Evolutionary conservation across 2,888 invertebrate species (phyloP).

Genomic region (Ectemnius continuus): DNA sequence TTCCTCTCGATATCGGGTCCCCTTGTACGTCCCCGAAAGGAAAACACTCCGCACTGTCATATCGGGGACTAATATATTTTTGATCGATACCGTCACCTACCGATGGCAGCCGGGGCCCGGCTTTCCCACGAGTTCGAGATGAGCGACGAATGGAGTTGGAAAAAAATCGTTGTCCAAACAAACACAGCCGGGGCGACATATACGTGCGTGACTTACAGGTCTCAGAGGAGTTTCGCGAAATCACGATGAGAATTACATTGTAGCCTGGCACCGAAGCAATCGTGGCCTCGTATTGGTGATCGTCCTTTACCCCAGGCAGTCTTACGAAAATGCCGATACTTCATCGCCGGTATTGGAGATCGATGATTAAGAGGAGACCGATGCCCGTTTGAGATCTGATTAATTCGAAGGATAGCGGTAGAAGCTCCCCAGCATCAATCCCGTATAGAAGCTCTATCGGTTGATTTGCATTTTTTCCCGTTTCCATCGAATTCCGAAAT

Average conservation of each 20-base stretch:
- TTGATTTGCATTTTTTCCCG: slow-evolving; percentile 6
- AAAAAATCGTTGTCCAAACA: slow-evolving; percentile 77
- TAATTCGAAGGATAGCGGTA: slow-evolving; percentile 5
- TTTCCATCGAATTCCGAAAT: slow-evolving; percentile 42
- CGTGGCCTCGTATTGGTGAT: not conserved
- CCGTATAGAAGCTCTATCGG: not conserved
- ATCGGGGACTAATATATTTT: slow-evolving; percentile 78
- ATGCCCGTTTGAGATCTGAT: not conserved
- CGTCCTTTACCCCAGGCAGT: not conserved
- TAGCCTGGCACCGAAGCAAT: no score
- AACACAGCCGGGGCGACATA: slow-evolving; percentile 70
- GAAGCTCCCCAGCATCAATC: not conserved
- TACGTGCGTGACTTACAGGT: slow-evolving; percentile 68
- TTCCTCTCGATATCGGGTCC: slow-evolving; percentile 34
- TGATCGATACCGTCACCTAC: slow-evolving; percentile 71
- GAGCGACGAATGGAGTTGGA: slow-evolving; percentile 37
- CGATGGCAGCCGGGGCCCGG: slow-evolving; percentile 64
- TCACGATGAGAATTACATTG: slow-evolving; percentile 43
- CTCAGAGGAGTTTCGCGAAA: slow-evolving; percentile 46
- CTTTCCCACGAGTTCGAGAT: slow-evolving; percentile 71
- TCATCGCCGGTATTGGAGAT: not conserved
- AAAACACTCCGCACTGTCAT: slow-evolving; percentile 78
- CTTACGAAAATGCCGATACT: not conserved
- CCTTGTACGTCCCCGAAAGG: slow-evolving; percentile 57
- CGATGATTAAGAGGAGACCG: slow-evolving; percentile 1